These are phyloP conservation scores for Barypeithes pellucidus DNA, from an alignment of 2,888 invertebrate genomes.

Conservation along the genomic window DNA sequence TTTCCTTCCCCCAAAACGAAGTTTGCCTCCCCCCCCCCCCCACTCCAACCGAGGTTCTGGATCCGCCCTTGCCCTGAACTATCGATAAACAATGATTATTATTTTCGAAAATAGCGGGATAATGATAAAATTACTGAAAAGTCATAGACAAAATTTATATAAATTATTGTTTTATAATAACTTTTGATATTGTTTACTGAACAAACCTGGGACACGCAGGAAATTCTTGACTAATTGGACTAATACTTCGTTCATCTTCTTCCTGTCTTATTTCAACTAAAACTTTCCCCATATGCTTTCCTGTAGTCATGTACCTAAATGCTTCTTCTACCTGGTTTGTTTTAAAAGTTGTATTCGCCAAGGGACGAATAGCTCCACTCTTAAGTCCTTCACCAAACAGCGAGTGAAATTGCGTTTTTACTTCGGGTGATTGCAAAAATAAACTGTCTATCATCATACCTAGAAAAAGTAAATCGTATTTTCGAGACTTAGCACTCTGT, in stretches of 20 bases:
- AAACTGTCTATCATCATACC: conserved; percentile 77
- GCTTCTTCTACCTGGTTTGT: conserved; percentile 81
- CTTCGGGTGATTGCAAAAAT: background rate
- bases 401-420: no score
- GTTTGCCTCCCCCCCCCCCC: no score
- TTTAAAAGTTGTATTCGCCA: conserved; percentile 78
- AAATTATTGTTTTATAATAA: no score
- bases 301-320: conserved; percentile 77
- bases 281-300: conserved; percentile 88
- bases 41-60: no score
- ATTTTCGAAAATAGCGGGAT: no score
- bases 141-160: no score
- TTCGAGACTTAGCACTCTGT: no score
- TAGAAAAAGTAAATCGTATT: conserved; percentile 15
- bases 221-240: background rate
- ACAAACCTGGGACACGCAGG: conserved; percentile 34
- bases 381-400: conserved; percentile 29
- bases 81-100: no score
- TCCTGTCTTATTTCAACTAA: conserved; percentile 68
- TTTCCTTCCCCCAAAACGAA: no score
- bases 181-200: no score
- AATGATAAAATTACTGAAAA: no score
- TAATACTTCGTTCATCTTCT: conserved; percentile 59
- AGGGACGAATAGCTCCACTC: conserved; percentile 79
- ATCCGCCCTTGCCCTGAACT: no score